Conservation (phyloP, 1,140 invertebrate species). For the Drosophila lacertosa region DNA sequence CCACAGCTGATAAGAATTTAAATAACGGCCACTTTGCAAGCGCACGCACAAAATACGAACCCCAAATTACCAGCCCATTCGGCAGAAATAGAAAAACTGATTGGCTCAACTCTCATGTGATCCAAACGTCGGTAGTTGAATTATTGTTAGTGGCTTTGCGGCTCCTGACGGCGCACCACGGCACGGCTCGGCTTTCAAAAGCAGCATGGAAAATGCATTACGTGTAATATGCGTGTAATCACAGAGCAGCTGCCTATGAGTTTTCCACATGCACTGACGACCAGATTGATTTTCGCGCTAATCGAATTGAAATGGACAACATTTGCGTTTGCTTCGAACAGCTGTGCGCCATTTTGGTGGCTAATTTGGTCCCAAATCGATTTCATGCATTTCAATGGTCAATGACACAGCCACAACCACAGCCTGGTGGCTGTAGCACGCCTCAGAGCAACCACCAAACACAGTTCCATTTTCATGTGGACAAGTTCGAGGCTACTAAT, state of each 20-base stretch:
- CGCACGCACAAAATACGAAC: conserved; percentile 60
- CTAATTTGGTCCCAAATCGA: conserved; percentile 56
- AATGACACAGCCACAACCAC: conserved; percentile 26
- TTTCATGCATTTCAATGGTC: conserved; percentile 51
- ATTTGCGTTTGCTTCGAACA: conserved; percentile 17
- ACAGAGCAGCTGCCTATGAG: conserved; percentile 42
- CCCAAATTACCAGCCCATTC: conserved; percentile 51
- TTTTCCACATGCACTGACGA: conserved; percentile 43
- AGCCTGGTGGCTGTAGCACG: too few relatives aligned
- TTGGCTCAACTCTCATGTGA: conserved; percentile 48
- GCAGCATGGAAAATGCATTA: conserved; percentile 76
- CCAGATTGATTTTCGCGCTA: conserved; percentile 49
- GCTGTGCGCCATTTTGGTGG: conserved; percentile 33
- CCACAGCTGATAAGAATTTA: conserved; percentile 45
- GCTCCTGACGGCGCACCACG: conserved; percentile 36
- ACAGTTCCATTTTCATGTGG: conserved; percentile 9
- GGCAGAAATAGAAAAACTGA: conserved; percentile 48
- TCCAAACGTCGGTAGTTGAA: conserved; percentile 12
- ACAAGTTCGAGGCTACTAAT: conserved; percentile 12
- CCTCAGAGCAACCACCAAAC: conserved; percentile 29
- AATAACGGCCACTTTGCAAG: conserved; percentile 57
- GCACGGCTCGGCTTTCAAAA: conserved; percentile 22
- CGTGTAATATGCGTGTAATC: conserved; percentile 75
- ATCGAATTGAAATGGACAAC: conserved; percentile 50
- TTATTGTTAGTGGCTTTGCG: conserved; percentile 69